phyloP scores from a whole-genome alignment of 2,888 invertebrate genomes.

The Sarcophaga subvicina region DNA sequence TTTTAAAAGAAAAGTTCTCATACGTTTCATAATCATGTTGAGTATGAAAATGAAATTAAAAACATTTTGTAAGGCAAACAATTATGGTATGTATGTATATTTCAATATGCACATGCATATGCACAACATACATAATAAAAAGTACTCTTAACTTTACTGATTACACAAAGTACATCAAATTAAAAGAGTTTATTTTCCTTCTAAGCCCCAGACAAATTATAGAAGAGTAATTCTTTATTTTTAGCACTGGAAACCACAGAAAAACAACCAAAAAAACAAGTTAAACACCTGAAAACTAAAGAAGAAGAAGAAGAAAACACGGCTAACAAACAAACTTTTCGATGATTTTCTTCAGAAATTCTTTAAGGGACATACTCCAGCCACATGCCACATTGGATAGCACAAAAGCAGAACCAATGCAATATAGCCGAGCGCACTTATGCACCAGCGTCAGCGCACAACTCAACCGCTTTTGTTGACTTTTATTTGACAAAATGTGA shows the following conservation, averaged over 20 bases:
- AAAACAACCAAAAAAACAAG: neutral
- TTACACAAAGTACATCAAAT: slow-evolving; percentile 60
- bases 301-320: neutral
- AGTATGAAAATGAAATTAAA: neutral
- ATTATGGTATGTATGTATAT: no score
- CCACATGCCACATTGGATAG: neutral
- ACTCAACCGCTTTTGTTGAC: slow-evolving; percentile 59
- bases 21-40: neutral
- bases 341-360: slow-evolving; percentile 4
- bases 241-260: slow-evolving; percentile 14
- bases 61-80: no score
- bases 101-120: neutral
- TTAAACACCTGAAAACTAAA: slow-evolving; percentile 16
- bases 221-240: slow-evolving; percentile 35
- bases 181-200: slow-evolving; percentile 47
- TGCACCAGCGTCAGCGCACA: neutral
- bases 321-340: slow-evolving; percentile 38
- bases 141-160: slow-evolving; percentile 47
- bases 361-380: neutral
- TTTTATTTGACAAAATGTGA: slow-evolving; percentile 71
- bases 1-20: no score
- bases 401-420: slow-evolving; percentile 27
- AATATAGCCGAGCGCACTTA: slow-evolving; percentile 4
- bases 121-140: neutral
- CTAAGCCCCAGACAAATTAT: slow-evolving; percentile 20